Evolutionary conservation across 2,113 vertebrate species (phyloP), one percentile per base, ranked within the genome.

Genomic region (Microtus pennsylvanicus): DNA sequence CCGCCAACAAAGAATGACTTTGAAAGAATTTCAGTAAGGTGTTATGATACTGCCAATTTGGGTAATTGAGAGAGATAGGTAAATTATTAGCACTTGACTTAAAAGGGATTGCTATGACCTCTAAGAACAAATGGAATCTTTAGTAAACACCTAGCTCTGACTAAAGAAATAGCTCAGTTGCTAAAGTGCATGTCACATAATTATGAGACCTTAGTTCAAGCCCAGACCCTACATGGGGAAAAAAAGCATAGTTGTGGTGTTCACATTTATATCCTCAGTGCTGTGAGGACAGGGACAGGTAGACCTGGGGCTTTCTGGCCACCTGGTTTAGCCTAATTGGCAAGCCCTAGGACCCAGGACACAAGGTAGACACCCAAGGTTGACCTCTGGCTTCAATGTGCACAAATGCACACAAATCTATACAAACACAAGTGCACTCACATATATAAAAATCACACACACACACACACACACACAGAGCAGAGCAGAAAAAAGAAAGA

Each of bases 101-200:
- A 86, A 70, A 22, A 72, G n/a, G 21, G 86, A 67, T 69, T 87
- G 87, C 8, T 8, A 24, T 90, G 85, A 91, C 26, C n/a, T 91
- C 67, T 87, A 89, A 93, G 47, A 91, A 91, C 19, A 91, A 96
- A 96, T n/a, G 82, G 65, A 86, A 80, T 38, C 38, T 45, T 94
- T 85, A 78, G 78, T 77, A 81, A 95, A 92, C 82, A 33, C 52
- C 33, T 87, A 63, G 6, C 45, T 93, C 67, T 35, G 2, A 7
- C 58, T 85, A 14, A 7, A 65, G 58, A 42, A 63, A n/a, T 30
- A 83, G 58, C 24, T 63, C 5, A 38, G 24, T 38, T 38, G 80
- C 35, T 82, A 83, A 42, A 28, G 35, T 83, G n/a, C 55, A 42
- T 63, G 55, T n/a, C n/a, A 63, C 81, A 63, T 58, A 63, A 42